These are phyloP conservation scores for Matsumyia berberina DNA, from an alignment of 2,888 invertebrate species.

Conservation along the genomic window DNA sequence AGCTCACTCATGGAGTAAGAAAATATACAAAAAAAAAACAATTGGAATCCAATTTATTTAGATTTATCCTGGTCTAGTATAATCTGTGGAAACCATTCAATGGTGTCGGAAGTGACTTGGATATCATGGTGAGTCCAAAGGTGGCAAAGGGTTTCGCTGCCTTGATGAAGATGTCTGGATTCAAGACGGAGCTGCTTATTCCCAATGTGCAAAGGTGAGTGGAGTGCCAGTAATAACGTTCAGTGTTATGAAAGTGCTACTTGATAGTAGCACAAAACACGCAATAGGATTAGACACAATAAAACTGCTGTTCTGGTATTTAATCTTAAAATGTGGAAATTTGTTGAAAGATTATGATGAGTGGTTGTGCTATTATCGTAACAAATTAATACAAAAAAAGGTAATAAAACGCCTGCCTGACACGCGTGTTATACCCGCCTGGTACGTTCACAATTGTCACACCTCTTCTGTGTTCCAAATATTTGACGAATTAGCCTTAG, in stretches of 20 bases:
- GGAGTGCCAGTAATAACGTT: background rate
- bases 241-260: background rate
- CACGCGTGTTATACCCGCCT: too few relatives aligned
- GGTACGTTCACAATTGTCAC: too few relatives aligned
- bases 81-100: slow-evolving; percentile 82
- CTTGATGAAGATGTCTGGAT: slow-evolving; percentile 82
- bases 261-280: background rate
- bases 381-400: too few relatives aligned
- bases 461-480: too few relatives aligned
- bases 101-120: slow-evolving; percentile 83
- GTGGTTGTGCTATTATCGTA: too few relatives aligned
- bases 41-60: background rate
- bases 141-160: slow-evolving; percentile 84
- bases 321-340: background rate
- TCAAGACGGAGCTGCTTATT: slow-evolving; percentile 85
- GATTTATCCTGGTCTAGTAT: slow-evolving; percentile 76
- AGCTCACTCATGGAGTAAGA: slow-evolving; percentile 77
- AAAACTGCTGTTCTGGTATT: background rate
- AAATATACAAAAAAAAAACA: background rate
- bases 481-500: too few relatives aligned
- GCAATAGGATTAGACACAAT: background rate
- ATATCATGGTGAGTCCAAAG: slow-evolving; percentile 87
- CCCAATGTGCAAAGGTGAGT: slow-evolving; percentile 87
- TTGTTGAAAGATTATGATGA: background rate
- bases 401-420: too few relatives aligned